Percentiles rank a stretch among this genome's conserved stretches.
Evolutionary conservation across 2,888 invertebrate species (phyloP).

Genomic region (Campoplex nolae): DNA sequence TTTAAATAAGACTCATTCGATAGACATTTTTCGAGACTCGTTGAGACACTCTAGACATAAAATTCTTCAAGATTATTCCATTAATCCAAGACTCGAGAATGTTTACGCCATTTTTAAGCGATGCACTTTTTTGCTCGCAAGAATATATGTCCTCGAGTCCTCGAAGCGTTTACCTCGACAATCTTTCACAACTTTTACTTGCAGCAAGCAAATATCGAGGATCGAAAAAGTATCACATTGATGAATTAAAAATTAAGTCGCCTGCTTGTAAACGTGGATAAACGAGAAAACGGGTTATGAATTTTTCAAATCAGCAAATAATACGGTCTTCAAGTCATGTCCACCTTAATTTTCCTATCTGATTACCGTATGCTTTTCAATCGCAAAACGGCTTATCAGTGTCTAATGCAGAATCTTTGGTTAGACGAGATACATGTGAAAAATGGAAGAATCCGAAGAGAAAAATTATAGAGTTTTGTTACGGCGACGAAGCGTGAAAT

Average conservation of each 20-base stretch:
- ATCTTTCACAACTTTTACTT: background rate
- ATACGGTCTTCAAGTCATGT: background rate
- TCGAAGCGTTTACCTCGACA: background rate
- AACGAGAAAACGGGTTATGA: conserved; percentile 18
- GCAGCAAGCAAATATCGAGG: background rate
- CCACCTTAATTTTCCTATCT: background rate
- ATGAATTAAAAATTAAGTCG: background rate
- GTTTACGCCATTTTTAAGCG: background rate
- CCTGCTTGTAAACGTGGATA: background rate
- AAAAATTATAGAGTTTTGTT: conserved; percentile 45
- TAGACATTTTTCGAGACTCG: too few relatives aligned
- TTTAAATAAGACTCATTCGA: background rate
- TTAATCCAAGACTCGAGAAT: background rate
- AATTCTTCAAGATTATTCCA: background rate
- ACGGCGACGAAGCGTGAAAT: conserved; percentile 50
- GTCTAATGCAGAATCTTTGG: background rate
- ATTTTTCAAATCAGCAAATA: background rate
- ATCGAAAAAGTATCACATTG: background rate
- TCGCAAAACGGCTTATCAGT: background rate
- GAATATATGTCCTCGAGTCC: background rate
- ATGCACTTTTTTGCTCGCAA: background rate
- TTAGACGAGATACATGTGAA: conserved; percentile 3
- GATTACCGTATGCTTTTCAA: background rate
- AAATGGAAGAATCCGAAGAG: conserved; percentile 20
- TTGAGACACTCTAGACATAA: too few relatives aligned